Evolutionary conservation across 2,113 vertebrate species (phyloP).

Genomic region (Callipepla californica): DNA sequence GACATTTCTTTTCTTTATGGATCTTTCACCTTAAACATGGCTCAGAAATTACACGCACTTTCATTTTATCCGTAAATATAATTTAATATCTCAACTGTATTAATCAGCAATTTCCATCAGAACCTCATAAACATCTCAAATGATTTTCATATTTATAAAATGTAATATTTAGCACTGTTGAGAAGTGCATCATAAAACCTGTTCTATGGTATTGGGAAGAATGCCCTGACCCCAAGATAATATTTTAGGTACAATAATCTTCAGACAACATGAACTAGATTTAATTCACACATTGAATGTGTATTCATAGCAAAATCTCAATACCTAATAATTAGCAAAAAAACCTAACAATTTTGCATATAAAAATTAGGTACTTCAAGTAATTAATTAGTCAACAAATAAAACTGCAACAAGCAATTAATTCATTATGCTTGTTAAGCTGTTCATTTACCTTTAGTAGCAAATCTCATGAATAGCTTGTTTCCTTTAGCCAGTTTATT

Average conservation of each 20-base stretch:
- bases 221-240: not conserved
- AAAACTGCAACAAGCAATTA: not conserved
- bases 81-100: not conserved
- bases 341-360: not conserved
- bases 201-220: not conserved
- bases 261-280: not conserved
- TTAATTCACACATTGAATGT: not conserved
- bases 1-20: not conserved
- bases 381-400: not conserved
- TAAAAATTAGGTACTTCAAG: not conserved
- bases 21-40: not conserved
- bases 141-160: not conserved
- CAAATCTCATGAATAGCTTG: slow-evolving; percentile 92
- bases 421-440: not conserved
- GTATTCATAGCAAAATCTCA: not conserved
- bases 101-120: not conserved
- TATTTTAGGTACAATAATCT: not conserved
- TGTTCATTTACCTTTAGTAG: slow-evolving; percentile 87
- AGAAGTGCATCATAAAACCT: not conserved
- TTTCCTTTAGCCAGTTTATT: slow-evolving; percentile 93
- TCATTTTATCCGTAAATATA: not conserved
- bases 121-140: not conserved
- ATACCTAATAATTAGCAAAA: not conserved
- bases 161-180: not conserved
- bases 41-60: not conserved